These are phyloP conservation scores for Microcebus griseorufus DNA, from an alignment of 2,113 vertebrate genomes.

Conservation along the genomic window DNA sequence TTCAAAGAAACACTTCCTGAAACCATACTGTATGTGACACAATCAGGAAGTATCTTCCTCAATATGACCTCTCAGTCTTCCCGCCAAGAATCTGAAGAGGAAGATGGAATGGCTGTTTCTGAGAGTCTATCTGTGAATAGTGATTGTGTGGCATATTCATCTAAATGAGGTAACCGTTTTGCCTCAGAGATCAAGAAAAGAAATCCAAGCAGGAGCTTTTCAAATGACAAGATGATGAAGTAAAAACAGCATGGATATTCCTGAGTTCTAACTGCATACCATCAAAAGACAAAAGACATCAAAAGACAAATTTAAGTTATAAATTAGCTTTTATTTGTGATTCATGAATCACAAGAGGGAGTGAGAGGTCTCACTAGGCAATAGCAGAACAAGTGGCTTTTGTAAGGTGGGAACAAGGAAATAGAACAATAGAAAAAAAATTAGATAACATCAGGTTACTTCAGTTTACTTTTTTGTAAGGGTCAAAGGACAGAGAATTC, in stretches of 20 bases:
- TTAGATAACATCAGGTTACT: not conserved
- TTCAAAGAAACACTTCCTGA: conserved; percentile 33
- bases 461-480: not conserved
- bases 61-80: not conserved
- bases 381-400: not conserved
- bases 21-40: not conserved
- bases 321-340: not conserved
- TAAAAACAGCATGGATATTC: not conserved
- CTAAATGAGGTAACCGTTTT: conserved; percentile 33
- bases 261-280: not conserved
- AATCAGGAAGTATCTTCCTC: not conserved
- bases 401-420: not conserved
- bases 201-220: conserved; percentile 1
- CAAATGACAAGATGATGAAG: not conserved
- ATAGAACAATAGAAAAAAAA: not conserved
- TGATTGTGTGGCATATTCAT: conserved; percentile 23
- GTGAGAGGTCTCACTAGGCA: not conserved
- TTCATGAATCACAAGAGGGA: not conserved
- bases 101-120: conserved; percentile 24
- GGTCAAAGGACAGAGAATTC: not conserved
- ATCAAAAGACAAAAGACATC: not conserved
- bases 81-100: conserved; percentile 42
- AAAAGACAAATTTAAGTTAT: not conserved
- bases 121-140: not conserved
- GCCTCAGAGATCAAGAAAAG: not conserved